These are phyloP conservation scores for Chaetodon trifasciatus DNA, from an alignment of 2,797 vertebrate species.

Conservation along the genomic window DNA sequence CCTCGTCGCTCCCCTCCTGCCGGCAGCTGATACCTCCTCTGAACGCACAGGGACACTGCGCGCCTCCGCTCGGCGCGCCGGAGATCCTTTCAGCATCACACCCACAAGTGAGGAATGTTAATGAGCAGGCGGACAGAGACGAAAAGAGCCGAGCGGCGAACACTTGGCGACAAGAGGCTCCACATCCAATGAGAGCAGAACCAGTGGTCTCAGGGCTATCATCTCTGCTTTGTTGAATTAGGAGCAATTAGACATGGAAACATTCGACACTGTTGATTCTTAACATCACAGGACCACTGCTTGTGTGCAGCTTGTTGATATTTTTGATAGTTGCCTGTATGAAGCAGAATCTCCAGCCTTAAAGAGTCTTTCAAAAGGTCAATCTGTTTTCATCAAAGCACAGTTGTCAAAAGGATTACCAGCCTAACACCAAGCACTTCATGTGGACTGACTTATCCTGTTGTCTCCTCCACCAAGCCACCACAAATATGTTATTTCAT, in stretches of 20 bases:
- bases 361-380: background rate
- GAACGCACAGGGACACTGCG: conserved; percentile 82
- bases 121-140: conserved; percentile 75
- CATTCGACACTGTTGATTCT: background rate
- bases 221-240: background rate
- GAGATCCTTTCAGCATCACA: conserved; percentile 78
- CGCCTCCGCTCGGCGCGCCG: conserved; percentile 75
- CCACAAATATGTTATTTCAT: background rate
- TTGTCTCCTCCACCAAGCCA: background rate
- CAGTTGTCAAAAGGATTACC: background rate
- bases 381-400: background rate
- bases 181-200: background rate
- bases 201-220: rapidly evolving
- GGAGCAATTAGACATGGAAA: background rate
- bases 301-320: background rate
- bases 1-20: conserved; percentile 76
- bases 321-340: background rate
- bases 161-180: conserved; percentile 26
- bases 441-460: background rate
- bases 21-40: conserved; percentile 84
- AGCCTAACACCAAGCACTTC: background rate
- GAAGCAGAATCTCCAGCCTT: background rate
- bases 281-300: background rate
- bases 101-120: conserved; percentile 81
- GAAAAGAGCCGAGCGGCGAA: conserved; percentile 67